Evolutionary conservation across 2,888 invertebrate genomes (phyloP).

Genomic region (Parnassius apollo): DNA sequence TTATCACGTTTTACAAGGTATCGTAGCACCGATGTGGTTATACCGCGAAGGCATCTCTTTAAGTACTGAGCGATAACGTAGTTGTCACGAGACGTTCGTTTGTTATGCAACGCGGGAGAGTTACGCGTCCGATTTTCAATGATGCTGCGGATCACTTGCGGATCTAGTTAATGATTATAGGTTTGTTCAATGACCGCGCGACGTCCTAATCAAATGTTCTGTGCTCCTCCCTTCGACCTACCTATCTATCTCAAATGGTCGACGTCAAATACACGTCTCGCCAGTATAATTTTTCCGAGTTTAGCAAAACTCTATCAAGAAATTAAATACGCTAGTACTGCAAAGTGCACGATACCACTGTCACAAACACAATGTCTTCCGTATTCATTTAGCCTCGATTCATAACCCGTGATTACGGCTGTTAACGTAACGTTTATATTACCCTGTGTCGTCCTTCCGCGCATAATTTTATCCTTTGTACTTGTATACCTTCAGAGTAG

Average conservation of each 20-base stretch:
- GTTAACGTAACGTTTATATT: constrained; percentile 4
- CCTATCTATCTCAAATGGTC: no score
- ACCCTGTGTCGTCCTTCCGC: neutral
- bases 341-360: constrained; percentile 26
- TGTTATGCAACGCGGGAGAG: constrained; percentile 61
- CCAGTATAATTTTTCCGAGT: no score
- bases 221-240: no score
- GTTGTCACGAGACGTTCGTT: constrained; percentile 66
- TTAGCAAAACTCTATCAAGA: no score
- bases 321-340: no score
- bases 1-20: constrained; percentile 40
- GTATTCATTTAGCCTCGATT: constrained; percentile 42
- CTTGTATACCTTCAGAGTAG: no score
- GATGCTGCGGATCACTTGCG: constrained; percentile 24
- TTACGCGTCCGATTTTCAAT: constrained; percentile 47
- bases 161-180: neutral
- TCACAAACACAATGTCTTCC: constrained; percentile 27
- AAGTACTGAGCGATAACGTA: constrained; percentile 69
- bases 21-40: constrained; percentile 46
- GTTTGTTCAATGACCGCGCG: neutral
- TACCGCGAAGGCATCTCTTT: constrained; percentile 64
- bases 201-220: neutral
- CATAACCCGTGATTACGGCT: constrained; percentile 29
- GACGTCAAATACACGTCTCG: no score
- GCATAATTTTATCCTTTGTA: neutral